Base-by-base conservation (phyloP, 2,888 invertebrate genomes). In the Cephus nigrinus region DNA sequence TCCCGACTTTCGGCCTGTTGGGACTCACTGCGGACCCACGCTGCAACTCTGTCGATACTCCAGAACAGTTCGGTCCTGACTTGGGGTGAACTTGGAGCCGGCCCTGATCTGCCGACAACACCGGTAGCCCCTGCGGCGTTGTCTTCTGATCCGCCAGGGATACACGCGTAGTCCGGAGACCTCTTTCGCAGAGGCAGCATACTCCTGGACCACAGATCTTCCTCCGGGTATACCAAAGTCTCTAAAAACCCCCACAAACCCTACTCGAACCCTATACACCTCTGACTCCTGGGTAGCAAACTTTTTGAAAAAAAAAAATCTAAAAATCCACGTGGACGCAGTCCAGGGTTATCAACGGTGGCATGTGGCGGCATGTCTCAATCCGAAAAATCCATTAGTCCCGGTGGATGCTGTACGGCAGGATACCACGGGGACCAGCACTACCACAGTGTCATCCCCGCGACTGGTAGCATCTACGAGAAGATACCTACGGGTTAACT, bases 311-410 rank as follows among this genome's bases (percentile, higher is more conserved):
- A 12, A 35, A 35, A 12, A 35, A 12, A 35, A 55, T 0, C 55
- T 23, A 55, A 55, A 55, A 23, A 9, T 9, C 55, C 55, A 55
- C 55, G 55, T 55, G 55, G 55, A 55, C 23, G 55, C 55, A 23
- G 55, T 55, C 55, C 55, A 71, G 71, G 32, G 71, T 71, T 71
- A 71, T 71, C 71, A 71, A 55, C 71, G 23, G 79, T 79, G 83
- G 82, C 83, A 83, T 81, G 84, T 82, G 80, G 83, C 83, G 79
- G 79, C 85, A 82, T 85, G 86, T 86, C 88, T 89, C 85, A 87
- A 89, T 89, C 88, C 86, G 88, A 89, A 90, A 89, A 89, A 89
- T 89, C 89, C 89, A 89, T 90, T 90, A 89, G 88, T 85, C 82
- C 80, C 80, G 80, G 72, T 78, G 79, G 55, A 79, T 78, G 83